phyloP scores from a whole-genome alignment of 1,140 invertebrate genomes.

The Parasteatoda tepidariorum region DNA sequence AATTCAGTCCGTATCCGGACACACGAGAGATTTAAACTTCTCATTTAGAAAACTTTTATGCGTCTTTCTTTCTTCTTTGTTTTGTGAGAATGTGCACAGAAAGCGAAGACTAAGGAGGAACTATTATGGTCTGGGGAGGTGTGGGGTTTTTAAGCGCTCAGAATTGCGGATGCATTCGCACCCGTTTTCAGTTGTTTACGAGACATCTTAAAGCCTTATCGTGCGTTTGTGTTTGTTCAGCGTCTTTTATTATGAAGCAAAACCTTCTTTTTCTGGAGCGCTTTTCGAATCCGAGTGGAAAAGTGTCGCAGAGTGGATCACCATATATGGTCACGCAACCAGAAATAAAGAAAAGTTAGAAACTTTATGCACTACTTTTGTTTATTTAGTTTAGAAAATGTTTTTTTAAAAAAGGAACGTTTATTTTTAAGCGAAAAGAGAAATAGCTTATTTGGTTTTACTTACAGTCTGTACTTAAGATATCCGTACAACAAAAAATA shows the following conservation, averaged over 20 bases:
- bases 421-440: too few species aligned
- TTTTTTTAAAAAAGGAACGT: too few species aligned
- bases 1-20: not conserved
- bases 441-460: too few species aligned
- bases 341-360: not conserved
- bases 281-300: not conserved
- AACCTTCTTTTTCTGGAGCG: slow-evolving; percentile 5
- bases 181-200: slow-evolving; percentile 33
- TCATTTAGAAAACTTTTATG: slow-evolving; percentile 30
- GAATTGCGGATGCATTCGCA: slow-evolving; percentile 32
- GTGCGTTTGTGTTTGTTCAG: slow-evolving; percentile 50
- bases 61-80: slow-evolving; percentile 4
- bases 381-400: not conserved
- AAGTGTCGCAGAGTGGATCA: not conserved
- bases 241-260: slow-evolving; percentile 20
- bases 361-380: not conserved
- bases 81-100: not conserved
- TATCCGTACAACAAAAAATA: too few species aligned
- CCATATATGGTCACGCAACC: not conserved
- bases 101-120: not conserved
- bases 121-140: slow-evolving; percentile 20
- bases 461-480: too few species aligned
- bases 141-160: not conserved
- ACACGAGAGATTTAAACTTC: slow-evolving; percentile 20
- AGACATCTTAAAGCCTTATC: slow-evolving; percentile 42